Conservation (phyloP, 2,888 invertebrate species). For the Spodoptera exigua region DNA sequence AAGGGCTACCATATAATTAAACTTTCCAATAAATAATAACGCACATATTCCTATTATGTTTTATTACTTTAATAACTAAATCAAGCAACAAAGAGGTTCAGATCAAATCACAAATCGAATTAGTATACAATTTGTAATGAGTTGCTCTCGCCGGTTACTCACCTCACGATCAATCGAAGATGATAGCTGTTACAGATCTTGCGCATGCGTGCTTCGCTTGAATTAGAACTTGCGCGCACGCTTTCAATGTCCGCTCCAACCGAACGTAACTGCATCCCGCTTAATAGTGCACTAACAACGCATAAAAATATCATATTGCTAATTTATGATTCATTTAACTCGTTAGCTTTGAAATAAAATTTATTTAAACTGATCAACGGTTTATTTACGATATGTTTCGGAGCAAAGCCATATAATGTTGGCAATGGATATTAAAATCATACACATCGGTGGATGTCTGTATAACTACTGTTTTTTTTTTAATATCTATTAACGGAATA, state of each 20-base stretch:
- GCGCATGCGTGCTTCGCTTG: slow-evolving; percentile 51
- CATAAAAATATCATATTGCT: slow-evolving; percentile 50
- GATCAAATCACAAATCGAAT: slow-evolving; percentile 48
- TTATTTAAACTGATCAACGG: slow-evolving; percentile 31
- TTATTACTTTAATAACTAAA: slow-evolving; percentile 44
- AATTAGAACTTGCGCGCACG: slow-evolving; percentile 55
- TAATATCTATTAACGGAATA: slow-evolving; percentile 1
- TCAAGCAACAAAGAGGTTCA: slow-evolving; percentile 35
- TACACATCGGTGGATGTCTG: slow-evolving; percentile 2
- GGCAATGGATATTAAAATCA: slow-evolving; percentile 5
- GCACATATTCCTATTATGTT: background rate
- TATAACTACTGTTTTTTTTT: slow-evolving; percentile 2
- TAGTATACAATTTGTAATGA: slow-evolving; percentile 53
- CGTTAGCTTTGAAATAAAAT: slow-evolving; percentile 31
- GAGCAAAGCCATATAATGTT: slow-evolving; percentile 24
- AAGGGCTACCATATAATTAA: slow-evolving; percentile 25
- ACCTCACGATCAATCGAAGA: slow-evolving; percentile 50
- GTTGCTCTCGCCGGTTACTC: slow-evolving; percentile 59
- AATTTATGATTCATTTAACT: slow-evolving; percentile 43
- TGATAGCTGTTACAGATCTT: slow-evolving; percentile 57
- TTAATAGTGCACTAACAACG: slow-evolving; percentile 52
- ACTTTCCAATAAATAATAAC: slow-evolving; percentile 9
- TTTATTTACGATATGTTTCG: slow-evolving; percentile 34
- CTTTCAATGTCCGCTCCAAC: slow-evolving; percentile 57
- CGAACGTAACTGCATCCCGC: slow-evolving; percentile 54